Base-by-base conservation (phyloP, 2,113 vertebrate genomes). In the Lucifuga dentata region DNA sequence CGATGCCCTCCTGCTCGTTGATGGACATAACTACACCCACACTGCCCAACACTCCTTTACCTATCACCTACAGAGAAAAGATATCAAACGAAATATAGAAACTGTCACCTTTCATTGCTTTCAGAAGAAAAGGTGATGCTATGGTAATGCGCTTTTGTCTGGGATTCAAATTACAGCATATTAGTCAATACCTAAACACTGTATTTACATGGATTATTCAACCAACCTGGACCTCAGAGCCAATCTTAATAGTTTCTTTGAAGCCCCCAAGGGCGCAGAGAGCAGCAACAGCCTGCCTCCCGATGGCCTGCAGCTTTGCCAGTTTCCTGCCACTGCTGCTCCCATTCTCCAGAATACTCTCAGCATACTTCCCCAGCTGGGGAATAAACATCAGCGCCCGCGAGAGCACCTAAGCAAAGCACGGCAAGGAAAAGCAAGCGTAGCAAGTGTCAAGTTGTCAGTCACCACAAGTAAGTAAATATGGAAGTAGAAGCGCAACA, bases 211-310 rank as follows among this genome's bases (percentile, higher is more conserved):
- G 12, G 15, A 15, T 21, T 41, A 3, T 1, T 41, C 4, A 5
- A 81, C 86, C 62, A 86, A 98, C 98, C 96, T 99, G 98, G 41
- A 99, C 97, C 87, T 99, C 98, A 10, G 98, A 99, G 78, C 98
- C 98, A 35, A 98, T 99, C 92, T 99, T 99, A 88, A 99, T 99
- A 0, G 96, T 98, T 89, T 99, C 98, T 82, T 98, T 99, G 88
- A 99, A 99, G 87, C 98, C 98, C 10, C 98, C 98, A 2, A 99
- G 93, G 5, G 98, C 98, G 52, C 98, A 99, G 19, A 99, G 94
- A 1, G 98, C 98, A 11, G 98, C 98, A 2, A 99, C 95, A 0
- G 98, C 97, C 88, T 99, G 98, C 39, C 97, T 95, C 57, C 97
- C 96, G 2, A 96, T 97, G 48, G 96, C 94, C 69, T 99, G 98